Evolutionary conservation across 1,140 invertebrate species (phyloP), one percentile per base, ranked within the genome.

Genomic region (Mesaphorura yosii): DNA sequence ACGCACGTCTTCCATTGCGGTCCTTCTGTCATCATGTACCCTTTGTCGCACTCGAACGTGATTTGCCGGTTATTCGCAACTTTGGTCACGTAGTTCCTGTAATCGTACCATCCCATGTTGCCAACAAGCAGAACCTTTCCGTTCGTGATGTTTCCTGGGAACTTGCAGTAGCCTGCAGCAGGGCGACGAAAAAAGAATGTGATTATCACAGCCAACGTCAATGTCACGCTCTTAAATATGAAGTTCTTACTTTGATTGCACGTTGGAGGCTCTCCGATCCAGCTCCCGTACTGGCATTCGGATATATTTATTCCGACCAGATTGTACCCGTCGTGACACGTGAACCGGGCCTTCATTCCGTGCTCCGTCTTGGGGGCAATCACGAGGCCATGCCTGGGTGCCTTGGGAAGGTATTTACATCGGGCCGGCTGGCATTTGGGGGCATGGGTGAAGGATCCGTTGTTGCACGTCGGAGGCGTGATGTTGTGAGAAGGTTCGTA

Each of bases 61-160:
- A 97, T 95, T 68, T 95, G 88, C 59, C 93, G 88, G 65, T 95
- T 94, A 68, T 92, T 93, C 1, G 72, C 73, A 50, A 87, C 82
- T 71, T 89, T 91, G 64, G 80, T 82, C 0, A 97, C 91, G 66
- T 97, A 97, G 0, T 89, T 86, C n/a, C 90, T 72, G 67, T 96
- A 97, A 68, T 96, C 91, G 68, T 97, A 97, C 28, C 93, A 76
- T 0, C 93, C 93, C 88, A 96, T 95, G 65, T 93, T 91, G 2
- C 92, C 93, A 2, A 97, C 90, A 1, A 97, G 70, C 14, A 95
- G 73, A 0, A 97, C 88, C 68, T 90, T 88, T 7, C 93, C 93
- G 64, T 94, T 83, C 46, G 82, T 75, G 39, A 97, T 81, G 55
- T 83, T 82, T 1, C 93, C 92, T 17, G 93, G 93, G 68, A 90